Conservation (phyloP, 2,797 vertebrate genomes). For the Bucorvus abyssinicus region DNA sequence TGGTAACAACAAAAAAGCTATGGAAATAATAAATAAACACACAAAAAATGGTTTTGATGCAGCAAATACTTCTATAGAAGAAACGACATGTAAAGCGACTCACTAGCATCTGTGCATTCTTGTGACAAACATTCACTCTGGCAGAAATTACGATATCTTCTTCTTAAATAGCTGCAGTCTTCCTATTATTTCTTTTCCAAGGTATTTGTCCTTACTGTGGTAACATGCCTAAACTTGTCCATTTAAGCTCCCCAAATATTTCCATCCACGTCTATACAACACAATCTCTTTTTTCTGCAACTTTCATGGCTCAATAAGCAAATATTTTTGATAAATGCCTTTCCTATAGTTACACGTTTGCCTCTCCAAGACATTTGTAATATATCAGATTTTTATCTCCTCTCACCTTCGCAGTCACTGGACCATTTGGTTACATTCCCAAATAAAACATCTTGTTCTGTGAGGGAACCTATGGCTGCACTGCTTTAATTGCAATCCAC, state of each 20-base stretch:
- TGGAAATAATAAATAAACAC: neutral
- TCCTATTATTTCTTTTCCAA: neutral
- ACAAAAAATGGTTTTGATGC: neutral
- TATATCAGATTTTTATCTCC: neutral
- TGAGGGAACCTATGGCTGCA: neutral
- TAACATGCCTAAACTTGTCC: neutral
- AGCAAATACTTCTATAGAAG: neutral
- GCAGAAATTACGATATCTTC: neutral
- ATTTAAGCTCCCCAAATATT: neutral
- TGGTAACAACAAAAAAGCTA: neutral
- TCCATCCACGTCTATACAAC: neutral
- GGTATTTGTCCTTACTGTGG: neutral
- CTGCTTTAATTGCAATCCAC: neutral
- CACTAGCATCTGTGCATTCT: neutral
- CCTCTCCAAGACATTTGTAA: neutral
- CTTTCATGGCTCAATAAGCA: neutral
- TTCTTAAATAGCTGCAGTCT: neutral
- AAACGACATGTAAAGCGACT: neutral
- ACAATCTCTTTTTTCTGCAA: neutral
- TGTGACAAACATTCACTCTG: neutral
- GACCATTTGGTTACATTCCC: neutral
- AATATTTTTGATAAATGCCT: neutral
- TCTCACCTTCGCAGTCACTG: neutral
- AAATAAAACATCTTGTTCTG: neutral
- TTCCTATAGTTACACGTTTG: neutral